Conservation (phyloP, 2,888 invertebrate species). For the Tetranychus piercei region DNA sequence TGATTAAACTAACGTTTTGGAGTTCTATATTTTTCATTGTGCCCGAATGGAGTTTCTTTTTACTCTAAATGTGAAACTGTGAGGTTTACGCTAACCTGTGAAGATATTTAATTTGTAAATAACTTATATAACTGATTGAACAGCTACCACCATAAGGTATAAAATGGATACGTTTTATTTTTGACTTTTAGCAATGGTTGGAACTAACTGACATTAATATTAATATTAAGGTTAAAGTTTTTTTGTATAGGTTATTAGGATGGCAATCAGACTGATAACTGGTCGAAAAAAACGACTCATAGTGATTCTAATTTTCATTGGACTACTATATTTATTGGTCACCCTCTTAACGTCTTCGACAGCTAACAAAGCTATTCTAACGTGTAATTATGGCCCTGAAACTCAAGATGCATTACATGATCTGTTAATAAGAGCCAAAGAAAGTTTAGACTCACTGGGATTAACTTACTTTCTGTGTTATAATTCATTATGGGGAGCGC, state of each 20-base stretch:
- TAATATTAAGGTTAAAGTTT: background rate
- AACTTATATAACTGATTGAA: too few species aligned
- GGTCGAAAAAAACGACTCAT: background rate
- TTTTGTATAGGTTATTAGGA: background rate
- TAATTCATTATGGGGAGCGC: conserved; percentile 42
- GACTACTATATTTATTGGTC: background rate
- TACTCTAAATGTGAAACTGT: too few species aligned
- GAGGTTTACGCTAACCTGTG: too few species aligned
- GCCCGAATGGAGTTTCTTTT: too few species aligned
- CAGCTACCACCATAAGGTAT: too few species aligned
- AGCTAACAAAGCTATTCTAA: background rate
- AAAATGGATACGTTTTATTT: too few species aligned
- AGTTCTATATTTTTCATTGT: too few species aligned
- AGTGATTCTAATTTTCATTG: background rate
- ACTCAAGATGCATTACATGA: background rate
- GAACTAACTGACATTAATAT: background rate
- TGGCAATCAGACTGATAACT: background rate
- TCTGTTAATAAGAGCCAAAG: background rate
- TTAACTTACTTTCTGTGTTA: conserved; percentile 42
- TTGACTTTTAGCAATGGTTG: background rate
- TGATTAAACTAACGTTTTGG: too few species aligned
- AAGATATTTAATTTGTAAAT: too few species aligned
- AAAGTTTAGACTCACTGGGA: conserved; percentile 33
- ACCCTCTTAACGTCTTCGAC: background rate
- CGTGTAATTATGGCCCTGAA: conserved; percentile 3